phyloP scores from a whole-genome alignment of 1,140 invertebrate species.

The Conopomorpha cramerella region DNA sequence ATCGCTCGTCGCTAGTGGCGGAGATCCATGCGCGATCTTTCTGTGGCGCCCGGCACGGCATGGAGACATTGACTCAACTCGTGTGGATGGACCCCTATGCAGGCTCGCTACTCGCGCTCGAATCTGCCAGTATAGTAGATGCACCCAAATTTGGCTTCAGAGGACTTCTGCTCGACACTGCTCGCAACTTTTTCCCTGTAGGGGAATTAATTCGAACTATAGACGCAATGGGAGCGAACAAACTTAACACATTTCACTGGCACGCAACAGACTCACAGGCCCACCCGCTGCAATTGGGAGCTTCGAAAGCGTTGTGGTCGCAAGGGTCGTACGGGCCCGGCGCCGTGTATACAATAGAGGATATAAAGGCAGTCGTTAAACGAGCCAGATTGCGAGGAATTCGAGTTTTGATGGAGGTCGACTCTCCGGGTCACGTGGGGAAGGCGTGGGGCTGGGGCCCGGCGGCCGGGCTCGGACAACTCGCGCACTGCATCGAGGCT shows the following conservation, averaged over 20 bases:
- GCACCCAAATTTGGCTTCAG: constrained; percentile 67
- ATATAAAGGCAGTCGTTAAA: constrained; percentile 68
- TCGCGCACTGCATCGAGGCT: constrained; percentile 75
- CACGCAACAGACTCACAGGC: constrained; percentile 84
- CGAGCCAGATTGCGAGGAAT: constrained; percentile 73
- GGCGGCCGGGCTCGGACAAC: constrained; percentile 66
- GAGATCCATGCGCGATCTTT: constrained; percentile 71
- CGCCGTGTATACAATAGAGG: constrained; percentile 69
- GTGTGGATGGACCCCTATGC: constrained; percentile 74
- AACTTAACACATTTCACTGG: constrained; percentile 87
- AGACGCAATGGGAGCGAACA: constrained; percentile 76
- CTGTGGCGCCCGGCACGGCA: constrained; percentile 77
- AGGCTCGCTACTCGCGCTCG: constrained; percentile 63
- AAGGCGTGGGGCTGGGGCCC: constrained; percentile 82
- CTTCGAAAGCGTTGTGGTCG: constrained; percentile 71
- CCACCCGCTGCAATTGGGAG: constrained; percentile 74
- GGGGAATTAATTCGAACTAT: constrained; percentile 72
- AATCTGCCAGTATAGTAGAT: constrained; percentile 63
- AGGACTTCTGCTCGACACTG: constrained; percentile 77
- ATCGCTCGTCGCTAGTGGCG: constrained; percentile 60
- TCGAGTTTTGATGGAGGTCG: constrained; percentile 73
- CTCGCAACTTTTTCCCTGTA: constrained; percentile 75
- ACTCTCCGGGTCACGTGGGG: constrained; percentile 81
- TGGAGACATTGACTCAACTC: constrained; percentile 80
- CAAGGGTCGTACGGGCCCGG: constrained; percentile 76